A percentile compares a stretch with the other conserved stretches of the same genome.
Conservation (phyloP, 1,140 invertebrate species). For the Hycleus cichorii region DNA sequence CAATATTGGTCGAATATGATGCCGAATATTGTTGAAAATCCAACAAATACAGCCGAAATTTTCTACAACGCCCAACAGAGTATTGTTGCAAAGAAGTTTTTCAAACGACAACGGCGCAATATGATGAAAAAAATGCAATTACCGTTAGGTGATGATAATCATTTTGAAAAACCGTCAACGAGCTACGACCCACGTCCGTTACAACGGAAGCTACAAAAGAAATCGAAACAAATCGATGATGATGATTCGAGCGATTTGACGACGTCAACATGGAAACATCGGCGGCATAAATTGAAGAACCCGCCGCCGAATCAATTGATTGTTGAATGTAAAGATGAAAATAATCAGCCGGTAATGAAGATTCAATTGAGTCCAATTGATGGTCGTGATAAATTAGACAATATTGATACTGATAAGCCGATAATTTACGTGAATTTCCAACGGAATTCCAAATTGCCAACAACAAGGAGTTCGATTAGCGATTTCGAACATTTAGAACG, state of each 20-base stretch:
- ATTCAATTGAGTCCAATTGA: constrained; percentile 23
- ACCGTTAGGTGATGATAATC: constrained; percentile 44
- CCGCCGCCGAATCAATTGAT: constrained; percentile 25
- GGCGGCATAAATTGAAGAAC: constrained; percentile 44
- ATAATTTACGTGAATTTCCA: constrained; percentile 30
- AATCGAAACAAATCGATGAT: constrained; percentile 68
- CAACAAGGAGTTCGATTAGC: constrained; percentile 35
- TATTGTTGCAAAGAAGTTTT: constrained; percentile 84
- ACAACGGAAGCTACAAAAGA: constrained; percentile 53
- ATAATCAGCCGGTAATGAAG: no score
- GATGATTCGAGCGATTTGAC: constrained; percentile 39
- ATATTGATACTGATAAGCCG: neutral
- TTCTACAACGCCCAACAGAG: constrained; percentile 92
- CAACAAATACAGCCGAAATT: constrained; percentile 58
- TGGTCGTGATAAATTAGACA: constrained; percentile 33
- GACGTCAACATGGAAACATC: neutral
- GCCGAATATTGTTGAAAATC: constrained; percentile 57
- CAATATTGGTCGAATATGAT: constrained; percentile 63
- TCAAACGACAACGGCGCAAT: constrained; percentile 75
- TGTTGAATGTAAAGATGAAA: no score
- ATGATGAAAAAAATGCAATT: constrained; percentile 68
- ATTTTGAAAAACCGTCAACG: constrained; percentile 42
- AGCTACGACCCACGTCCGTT: constrained; percentile 37
- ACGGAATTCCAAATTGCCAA: constrained; percentile 19
- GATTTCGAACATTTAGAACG: constrained; percentile 51